phyloP scores from a whole-genome alignment of 2,113 vertebrate species.

The Synodontis membranacea region DNA sequence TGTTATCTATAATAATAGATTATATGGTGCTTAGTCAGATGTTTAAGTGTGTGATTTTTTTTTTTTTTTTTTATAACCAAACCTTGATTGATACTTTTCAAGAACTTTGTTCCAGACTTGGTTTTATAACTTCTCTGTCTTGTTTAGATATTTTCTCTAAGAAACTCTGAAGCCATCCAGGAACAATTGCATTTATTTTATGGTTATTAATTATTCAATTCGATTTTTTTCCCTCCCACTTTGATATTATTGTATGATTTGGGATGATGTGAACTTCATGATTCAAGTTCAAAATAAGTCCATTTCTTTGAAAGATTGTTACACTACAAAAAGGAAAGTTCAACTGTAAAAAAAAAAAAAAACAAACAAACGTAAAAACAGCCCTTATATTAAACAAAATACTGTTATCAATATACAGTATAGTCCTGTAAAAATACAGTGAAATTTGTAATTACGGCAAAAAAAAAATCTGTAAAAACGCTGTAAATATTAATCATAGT shows the following conservation, averaged over 20 bases:
- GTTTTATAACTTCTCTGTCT: background rate
- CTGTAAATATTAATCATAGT: background rate
- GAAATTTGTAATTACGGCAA: background rate
- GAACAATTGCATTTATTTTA: background rate
- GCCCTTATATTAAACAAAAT: background rate
- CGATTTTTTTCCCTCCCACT: background rate
- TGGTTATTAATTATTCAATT: background rate
- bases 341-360: background rate
- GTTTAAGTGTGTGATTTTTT: background rate
- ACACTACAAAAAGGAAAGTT: background rate
- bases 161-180: background rate
- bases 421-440: background rate
- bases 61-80: background rate
- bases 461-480: background rate
- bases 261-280: background rate
- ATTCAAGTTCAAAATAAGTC: background rate
- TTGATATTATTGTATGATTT: background rate
- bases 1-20: background rate
- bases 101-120: background rate
- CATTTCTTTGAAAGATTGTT: background rate
- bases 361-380: background rate
- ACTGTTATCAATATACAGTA: background rate
- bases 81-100: background rate
- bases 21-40: background rate
- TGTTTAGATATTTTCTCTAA: background rate